Base-by-base conservation (phyloP, 2,888 invertebrate species). In the Mongoloraphidia duomilia region DNA sequence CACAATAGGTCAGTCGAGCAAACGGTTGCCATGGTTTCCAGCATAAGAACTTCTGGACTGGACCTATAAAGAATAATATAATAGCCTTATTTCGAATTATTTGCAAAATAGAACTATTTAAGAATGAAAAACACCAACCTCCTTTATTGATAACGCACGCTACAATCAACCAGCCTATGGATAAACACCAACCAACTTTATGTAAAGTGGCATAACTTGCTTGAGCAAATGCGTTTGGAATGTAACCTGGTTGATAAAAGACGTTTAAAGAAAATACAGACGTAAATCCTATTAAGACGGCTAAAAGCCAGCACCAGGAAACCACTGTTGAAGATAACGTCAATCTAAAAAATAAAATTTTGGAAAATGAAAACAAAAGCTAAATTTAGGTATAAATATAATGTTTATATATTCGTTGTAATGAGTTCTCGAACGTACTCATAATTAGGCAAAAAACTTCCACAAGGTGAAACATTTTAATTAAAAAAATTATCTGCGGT, bases 1-100 rank as follows among this genome's bases (percentile, higher is more conserved):
- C 82, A 56, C 82, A 80, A 61, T 81, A 84, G 0, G 83, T 82
- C 49, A 85, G 64, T 56, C 82, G 72, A 53, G 82, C 79, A 13
- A 84, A 66, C 0, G 82, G 81, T 34, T 76, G 74, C 55, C 82
- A 74, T 44, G 75, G 68, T 59, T 75, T 75, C 77, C 77, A 79
- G 1, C 71, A 72, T 42, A 82, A 61, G 51, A 81, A 64, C 55
- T 67, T 74, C 34, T 71, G 72, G 1, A 80, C 57, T 8, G 75
- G 60, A 44, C 75, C 79, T 80, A 61, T 33, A 69, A 69, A 41
- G 34, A 52, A 50, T 51, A 26, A 26, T 26, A 17, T 3, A 17
- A 17, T 3, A 50, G 13, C 12, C 8, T 45, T 36, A n/a, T 37
- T 37, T 36, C 3, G 9, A 1, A 45, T 10, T 34, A n/a, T 41